phyloP scores from a whole-genome alignment of 2,888 invertebrate genomes.

The Drosophila kokeensis region DNA sequence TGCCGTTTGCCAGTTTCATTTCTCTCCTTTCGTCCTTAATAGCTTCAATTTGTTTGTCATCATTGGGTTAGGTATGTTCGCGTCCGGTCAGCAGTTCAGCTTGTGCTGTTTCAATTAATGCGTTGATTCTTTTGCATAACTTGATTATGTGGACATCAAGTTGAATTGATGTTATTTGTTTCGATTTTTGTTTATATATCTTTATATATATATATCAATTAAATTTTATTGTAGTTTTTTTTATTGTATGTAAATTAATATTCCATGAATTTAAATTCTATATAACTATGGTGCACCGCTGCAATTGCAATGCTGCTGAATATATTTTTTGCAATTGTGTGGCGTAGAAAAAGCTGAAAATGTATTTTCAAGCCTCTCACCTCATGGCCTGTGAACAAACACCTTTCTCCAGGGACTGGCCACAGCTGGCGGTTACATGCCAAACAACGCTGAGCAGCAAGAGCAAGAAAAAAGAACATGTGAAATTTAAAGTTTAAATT shows the following conservation, averaged over 20 bases:
- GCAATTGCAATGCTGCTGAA: constrained; percentile 15
- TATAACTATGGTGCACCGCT: neutral
- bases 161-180: neutral
- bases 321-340: constrained; percentile 27
- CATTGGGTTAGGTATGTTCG: constrained; percentile 32
- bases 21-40: constrained; percentile 27
- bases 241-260: neutral
- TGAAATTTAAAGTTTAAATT: constrained; percentile 74
- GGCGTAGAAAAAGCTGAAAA: constrained; percentile 25
- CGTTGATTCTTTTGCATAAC: constrained; percentile 10
- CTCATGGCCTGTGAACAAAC: constrained; percentile 48
- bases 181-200: neutral
- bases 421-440: constrained; percentile 69
- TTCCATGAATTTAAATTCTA: neutral
- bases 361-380: constrained; percentile 31
- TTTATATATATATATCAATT: neutral
- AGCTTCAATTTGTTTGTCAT: constrained; percentile 56
- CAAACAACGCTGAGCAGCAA: constrained; percentile 44
- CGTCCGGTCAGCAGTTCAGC: constrained; percentile 11
- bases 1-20: constrained; percentile 29
- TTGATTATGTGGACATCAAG: neutral
- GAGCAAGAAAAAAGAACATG: constrained; percentile 38
- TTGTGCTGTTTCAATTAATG: constrained; percentile 18
- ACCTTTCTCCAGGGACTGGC: constrained; percentile 54
- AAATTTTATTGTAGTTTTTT: neutral